Evolutionary conservation across 2,797 vertebrate species (phyloP), one percentile per base, ranked within the genome.

Genomic region (Octomys mimax): DNA sequence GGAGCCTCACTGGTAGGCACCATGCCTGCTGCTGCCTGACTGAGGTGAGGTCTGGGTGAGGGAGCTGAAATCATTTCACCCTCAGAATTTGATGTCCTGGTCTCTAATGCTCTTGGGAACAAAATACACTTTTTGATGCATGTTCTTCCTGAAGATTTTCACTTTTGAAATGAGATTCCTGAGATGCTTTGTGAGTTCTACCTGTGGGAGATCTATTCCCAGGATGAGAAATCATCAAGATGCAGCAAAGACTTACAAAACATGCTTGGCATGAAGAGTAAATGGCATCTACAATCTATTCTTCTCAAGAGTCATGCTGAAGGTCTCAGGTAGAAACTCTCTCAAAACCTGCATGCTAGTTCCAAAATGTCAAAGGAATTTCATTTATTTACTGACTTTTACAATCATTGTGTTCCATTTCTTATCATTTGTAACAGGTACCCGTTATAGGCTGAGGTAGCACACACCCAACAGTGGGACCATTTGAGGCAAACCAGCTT

Each of bases 151-250:
- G 42, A 54, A 89, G 28, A 68, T 68, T 36, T 85, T 93, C 5
- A 36, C 64, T 92, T 88, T 39, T 57, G 24, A 92, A 89, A 75
- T 78, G 36, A 93, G 39, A 19, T 75, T 73, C 57, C 89, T 88
- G 22, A 91, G 42, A 33, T 62, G 1, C 88, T 89, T 83, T 88
- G n/a, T 66, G 52, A 21, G 8, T n/a, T 84, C 33, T 87, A 26
- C 81, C 33, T 62, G n/a, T 12, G 31, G 18, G 2, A 4, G 18
- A 0, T 36, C 59, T 78, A 93, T 26, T 91, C 12, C 11, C 61
- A 82, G 81, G 81, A 46, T 3, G 82, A 33, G 21, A 92, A 91
- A 70, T 91, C 82, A 86, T 62, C 68, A 77, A 87, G 61, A 61
- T 9, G 22, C 49, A 73, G 10, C 14, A 62, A 95, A 90, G 8